These are phyloP conservation scores for Onthophagus taurus DNA, from an alignment of 1,140 invertebrate species.

Conservation along the genomic window DNA sequence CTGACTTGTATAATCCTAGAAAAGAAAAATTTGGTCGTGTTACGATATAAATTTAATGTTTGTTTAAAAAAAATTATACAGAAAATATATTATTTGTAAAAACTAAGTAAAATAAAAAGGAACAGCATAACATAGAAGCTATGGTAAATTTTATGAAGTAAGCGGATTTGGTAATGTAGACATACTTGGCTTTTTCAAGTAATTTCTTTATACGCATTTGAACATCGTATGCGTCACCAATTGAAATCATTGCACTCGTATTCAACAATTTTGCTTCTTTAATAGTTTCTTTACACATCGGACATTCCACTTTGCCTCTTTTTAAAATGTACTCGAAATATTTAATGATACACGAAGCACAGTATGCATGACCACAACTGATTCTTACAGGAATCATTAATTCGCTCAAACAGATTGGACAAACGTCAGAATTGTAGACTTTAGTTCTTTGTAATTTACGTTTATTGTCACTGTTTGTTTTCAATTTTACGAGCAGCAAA, in stretches of 20 bases:
- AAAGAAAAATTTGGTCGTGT: too few relatives aligned
- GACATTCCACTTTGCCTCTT: conserved; percentile 4
- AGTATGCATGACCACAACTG: conserved; percentile 5
- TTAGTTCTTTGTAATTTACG: too few relatives aligned
- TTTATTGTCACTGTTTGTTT: too few relatives aligned
- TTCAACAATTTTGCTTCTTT: conserved; percentile 2
- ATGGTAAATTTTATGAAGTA: conserved; percentile 7
- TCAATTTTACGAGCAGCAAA: too few relatives aligned
- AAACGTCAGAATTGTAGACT: conserved; percentile 4
- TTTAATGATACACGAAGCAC: neutral
- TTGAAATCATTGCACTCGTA: neutral
- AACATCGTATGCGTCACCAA: neutral
- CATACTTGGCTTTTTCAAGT: conserved; percentile 4
- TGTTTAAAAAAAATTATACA: neutral
- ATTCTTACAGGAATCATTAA: conserved; percentile 4
- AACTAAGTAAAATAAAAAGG: conserved; percentile 5
- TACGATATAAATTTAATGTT: too few relatives aligned
- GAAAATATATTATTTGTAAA: conserved; percentile 5
- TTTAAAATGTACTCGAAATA: neutral
- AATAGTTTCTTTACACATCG: neutral
- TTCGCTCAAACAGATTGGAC: conserved; percentile 1
- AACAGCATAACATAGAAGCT: conserved; percentile 3
- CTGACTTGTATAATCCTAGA: too few relatives aligned
- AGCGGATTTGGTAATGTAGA: neutral
- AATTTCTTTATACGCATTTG: neutral